phyloP scores from a whole-genome alignment of 23 tunicate genomes.

The Corella eumyota region DNA sequence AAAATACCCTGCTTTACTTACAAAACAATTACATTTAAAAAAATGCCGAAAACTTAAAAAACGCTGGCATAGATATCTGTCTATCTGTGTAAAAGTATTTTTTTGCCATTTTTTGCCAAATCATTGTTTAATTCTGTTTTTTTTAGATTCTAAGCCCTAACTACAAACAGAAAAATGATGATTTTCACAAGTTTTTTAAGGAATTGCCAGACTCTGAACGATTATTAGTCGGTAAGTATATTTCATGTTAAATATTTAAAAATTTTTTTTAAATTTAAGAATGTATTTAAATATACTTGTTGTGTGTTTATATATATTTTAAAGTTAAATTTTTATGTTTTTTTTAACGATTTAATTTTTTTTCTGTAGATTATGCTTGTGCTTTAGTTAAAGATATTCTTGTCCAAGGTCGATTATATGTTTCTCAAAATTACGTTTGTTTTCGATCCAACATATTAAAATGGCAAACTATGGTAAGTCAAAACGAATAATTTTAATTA shows the following conservation, averaged over 20 bases:
- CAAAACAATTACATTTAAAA: too few species aligned
- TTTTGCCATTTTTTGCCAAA: too few species aligned
- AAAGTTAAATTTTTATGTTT: neutral
- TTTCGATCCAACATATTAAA: constrained; percentile 88
- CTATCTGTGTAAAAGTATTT: too few species aligned
- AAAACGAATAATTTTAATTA: neutral
- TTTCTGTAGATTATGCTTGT: constrained; percentile 66
- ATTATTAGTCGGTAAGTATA: constrained; percentile 52
- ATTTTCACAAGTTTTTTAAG: constrained; percentile 88
- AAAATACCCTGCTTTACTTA: too few species aligned
- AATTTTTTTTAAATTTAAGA: neutral
- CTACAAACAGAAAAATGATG: constrained; percentile 80
- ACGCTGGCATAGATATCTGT: too few species aligned
- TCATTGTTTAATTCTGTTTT: neutral
- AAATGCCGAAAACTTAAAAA: too few species aligned
- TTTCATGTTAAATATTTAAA: neutral
- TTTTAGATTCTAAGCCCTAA: constrained; percentile 65
- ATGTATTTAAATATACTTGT: neutral
- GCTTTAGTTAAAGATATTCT: constrained; percentile 90
- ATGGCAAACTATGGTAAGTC: constrained; percentile 85
- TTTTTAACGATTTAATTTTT: too few species aligned
- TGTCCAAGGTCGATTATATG: constrained; percentile 95
- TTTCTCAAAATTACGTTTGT: constrained; percentile 90
- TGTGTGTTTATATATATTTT: neutral
- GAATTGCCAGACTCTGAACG: constrained; percentile 67